phyloP scores from a whole-genome alignment of 2,888 invertebrate species.

The Harpalus rubripes region DNA sequence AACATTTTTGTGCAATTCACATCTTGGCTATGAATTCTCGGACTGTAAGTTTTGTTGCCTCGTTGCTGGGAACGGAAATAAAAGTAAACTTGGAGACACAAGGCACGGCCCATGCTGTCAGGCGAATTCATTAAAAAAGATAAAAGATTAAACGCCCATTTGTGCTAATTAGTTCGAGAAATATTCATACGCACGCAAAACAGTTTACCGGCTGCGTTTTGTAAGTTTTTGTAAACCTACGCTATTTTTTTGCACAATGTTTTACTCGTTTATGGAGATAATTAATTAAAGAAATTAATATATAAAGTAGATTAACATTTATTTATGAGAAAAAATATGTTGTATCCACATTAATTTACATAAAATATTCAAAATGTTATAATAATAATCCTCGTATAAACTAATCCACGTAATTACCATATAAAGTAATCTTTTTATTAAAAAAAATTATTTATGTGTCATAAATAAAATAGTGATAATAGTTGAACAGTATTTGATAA shows the following conservation, averaged over 20 bases:
- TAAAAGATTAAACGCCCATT: conserved; percentile 30
- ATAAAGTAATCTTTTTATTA: no score
- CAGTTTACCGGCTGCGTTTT: conserved; percentile 1
- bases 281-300: conserved; percentile 35
- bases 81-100: conserved; percentile 30
- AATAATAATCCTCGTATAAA: no score
- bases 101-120: neutral
- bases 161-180: conserved; percentile 14
- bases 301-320: conserved; percentile 20
- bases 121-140: conserved; percentile 34
- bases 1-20: conserved; percentile 39
- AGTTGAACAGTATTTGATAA: no score
- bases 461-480: no score
- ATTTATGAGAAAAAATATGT: conserved; percentile 16
- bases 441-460: no score
- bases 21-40: conserved; percentile 18
- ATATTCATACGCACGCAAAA: conserved; percentile 45
- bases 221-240: neutral
- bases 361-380: no score
- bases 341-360: no score
- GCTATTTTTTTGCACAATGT: conserved; percentile 11
- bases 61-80: conserved; percentile 30
- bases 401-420: no score
- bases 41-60: neutral
- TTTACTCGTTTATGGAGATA: conserved; percentile 12